phyloP scores from a whole-genome alignment of 2,888 invertebrate species.

The Balanococcus diminutus region DNA sequence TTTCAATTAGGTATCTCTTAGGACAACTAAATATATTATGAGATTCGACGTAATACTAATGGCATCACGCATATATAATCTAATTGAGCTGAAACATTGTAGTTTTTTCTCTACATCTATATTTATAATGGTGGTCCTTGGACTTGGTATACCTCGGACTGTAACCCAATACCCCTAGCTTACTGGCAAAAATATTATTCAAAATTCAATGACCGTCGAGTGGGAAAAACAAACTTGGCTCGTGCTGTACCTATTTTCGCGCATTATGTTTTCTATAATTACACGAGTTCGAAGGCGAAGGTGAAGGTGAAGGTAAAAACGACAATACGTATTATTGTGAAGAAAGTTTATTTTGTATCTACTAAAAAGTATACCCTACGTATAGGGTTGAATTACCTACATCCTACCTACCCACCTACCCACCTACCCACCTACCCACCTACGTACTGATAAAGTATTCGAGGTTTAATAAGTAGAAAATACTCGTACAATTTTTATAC shows the following conservation, averaged over 20 bases:
- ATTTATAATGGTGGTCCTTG: background rate
- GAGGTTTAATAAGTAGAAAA: background rate
- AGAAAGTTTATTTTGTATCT: background rate
- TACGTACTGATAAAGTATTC: background rate
- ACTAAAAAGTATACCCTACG: too few species aligned
- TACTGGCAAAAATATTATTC: background rate
- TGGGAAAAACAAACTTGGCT: background rate
- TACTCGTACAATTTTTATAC: background rate
- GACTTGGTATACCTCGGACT: background rate
- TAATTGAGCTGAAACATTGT: background rate
- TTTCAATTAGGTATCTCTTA: background rate
- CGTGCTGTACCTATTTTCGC: slow-evolving; percentile 2
- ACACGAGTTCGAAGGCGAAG: too few species aligned
- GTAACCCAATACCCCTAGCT: background rate
- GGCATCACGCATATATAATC: background rate
- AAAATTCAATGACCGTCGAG: background rate
- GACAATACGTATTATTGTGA: background rate
- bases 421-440: too few species aligned
- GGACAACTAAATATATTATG: background rate
- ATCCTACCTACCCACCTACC: too few species aligned
- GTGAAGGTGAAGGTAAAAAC: too few species aligned
- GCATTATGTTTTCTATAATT: background rate
- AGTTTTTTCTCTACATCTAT: background rate
- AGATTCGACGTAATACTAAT: background rate
- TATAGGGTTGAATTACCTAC: too few species aligned